Base-by-base conservation (phyloP, 2,888 invertebrate species). In the Lymantria monacha region DNA sequence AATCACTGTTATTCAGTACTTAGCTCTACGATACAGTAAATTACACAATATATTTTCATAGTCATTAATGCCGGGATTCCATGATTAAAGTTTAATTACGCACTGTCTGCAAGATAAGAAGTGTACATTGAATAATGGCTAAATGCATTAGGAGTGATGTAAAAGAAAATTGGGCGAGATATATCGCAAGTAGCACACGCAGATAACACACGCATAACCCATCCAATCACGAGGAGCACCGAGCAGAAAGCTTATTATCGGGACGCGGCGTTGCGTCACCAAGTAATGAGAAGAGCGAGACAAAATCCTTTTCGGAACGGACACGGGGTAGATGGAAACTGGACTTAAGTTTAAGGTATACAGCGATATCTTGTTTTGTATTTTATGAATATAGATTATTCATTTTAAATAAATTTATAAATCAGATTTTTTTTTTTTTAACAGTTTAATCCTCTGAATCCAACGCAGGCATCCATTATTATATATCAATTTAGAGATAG, bases 1-100 rank as follows among this genome's bases (percentile, higher is more conserved):
- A 89, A 88, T 88, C 87, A 87, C 83, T 83, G 84, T 85, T 87
- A 87, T 86, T 84, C 85, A 84, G 82, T 84, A 85, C 80, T 85
- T 86, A 87, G 71, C 75, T 73, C 66, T 62, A 61, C 71, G 66
- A 75, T 70, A 70, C 69, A 71, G 69, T 67, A 74, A 72, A 72
- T 75, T 70, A 76, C 72, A 66, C 59, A 68, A 67, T 63, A 72
- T 69, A 68, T 69, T 70, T 74, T 66, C 68, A 68, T 61, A 66
- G 67, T 63, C 65, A 69, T 69, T 69, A 69, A 69, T 65, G 65
- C 65, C 59, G 57, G 54, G 61, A 64, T 62, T 58, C 51, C 53
- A 59, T 58, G 59, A 68, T 71, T 67, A 70, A 67, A 70, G 68
- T 70, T 71, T 68, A 10, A 74, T 69, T 62, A 65, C 53, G 50